Percentiles rank a stretch among this genome's conserved stretches.
These are phyloP conservation scores for Sebastes ruberrimus DNA, from an alignment of 2,797 vertebrate genomes.

Conservation along the genomic window DNA sequence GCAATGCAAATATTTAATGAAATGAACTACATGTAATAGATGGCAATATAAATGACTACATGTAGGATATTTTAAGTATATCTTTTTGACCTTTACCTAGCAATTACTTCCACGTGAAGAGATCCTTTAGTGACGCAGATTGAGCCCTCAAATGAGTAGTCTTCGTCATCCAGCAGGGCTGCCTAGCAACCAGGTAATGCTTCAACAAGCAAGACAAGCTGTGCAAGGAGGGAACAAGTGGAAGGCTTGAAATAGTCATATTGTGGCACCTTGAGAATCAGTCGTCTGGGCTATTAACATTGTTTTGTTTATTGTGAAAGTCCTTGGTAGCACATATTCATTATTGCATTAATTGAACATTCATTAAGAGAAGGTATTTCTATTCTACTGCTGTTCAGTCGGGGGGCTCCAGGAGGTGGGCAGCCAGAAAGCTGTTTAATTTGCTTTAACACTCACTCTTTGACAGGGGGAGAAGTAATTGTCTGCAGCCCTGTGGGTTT, in stretches of 20 bases:
- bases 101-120: slow-evolving; percentile 35
- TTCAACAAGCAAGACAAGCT: slow-evolving; percentile 32
- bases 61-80: slow-evolving; percentile 22
- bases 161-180: slow-evolving; percentile 45
- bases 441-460: not conserved
- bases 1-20: not conserved
- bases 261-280: not conserved
- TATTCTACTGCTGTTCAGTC: not conserved
- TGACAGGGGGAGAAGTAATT: slow-evolving; percentile 5
- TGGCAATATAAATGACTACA: not conserved
- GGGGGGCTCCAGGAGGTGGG: not conserved
- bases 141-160: slow-evolving; percentile 35
- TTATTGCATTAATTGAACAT: not conserved
- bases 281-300: not conserved
- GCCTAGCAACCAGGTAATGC: slow-evolving; percentile 74
- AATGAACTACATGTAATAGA: not conserved
- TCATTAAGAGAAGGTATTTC: not conserved
- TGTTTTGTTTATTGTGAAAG: not conserved
- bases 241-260: slow-evolving; percentile 20
- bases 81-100: slow-evolving; percentile 48
- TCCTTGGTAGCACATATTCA: not conserved
- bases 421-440: slow-evolving; percentile 1
- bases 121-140: slow-evolving; percentile 35
- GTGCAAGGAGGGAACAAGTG: slow-evolving; percentile 5
- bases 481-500: not conserved